Percentiles rank a stretch among this genome's conserved stretches.
Evolutionary conservation across 2,888 invertebrate species (phyloP).

Genomic region (Ypsolopha sequella): DNA sequence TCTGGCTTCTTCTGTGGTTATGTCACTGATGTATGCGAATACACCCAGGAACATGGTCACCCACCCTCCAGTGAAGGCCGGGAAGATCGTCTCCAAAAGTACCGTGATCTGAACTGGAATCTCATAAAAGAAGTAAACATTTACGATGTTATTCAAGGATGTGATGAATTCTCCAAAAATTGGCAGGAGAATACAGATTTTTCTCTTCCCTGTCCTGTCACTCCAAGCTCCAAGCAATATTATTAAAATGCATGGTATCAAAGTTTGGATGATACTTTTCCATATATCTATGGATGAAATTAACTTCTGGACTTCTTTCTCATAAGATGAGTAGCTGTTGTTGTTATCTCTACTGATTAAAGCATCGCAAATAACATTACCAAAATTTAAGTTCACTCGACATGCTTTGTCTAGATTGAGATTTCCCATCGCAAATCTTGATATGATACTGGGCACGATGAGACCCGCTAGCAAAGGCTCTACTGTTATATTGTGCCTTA

Average conservation of each 20-base stretch:
- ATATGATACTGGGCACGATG: constrained; percentile 75
- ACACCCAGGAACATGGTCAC: constrained; percentile 71
- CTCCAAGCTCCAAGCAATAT: constrained; percentile 75
- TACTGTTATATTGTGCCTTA: constrained; percentile 74
- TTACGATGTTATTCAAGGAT: constrained; percentile 60
- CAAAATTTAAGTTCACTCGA: constrained; percentile 43
- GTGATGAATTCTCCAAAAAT: constrained; percentile 65
- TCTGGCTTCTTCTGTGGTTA: constrained; percentile 67
- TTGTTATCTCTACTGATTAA: constrained; percentile 38
- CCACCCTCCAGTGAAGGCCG: constrained; percentile 67
- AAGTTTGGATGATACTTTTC: constrained; percentile 67
- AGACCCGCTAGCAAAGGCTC: constrained; percentile 80
- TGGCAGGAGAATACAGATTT: constrained; percentile 69
- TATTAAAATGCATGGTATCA: constrained; percentile 67
- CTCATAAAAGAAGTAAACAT: constrained; percentile 70
- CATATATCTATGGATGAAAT: constrained; percentile 70
- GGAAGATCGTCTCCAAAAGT: constrained; percentile 64
- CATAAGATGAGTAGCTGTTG: constrained; percentile 58
- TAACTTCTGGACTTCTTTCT: constrained; percentile 70
- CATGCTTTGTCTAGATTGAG: constrained; percentile 60
- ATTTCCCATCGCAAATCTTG: constrained; percentile 76
- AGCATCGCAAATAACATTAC: constrained; percentile 47
- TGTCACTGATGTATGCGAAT: constrained; percentile 73
- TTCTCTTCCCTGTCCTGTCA: constrained; percentile 69
- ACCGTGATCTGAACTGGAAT: constrained; percentile 67